Conservation (phyloP, 2,797 vertebrate species). For the Phyllotis vaccarum region DNA sequence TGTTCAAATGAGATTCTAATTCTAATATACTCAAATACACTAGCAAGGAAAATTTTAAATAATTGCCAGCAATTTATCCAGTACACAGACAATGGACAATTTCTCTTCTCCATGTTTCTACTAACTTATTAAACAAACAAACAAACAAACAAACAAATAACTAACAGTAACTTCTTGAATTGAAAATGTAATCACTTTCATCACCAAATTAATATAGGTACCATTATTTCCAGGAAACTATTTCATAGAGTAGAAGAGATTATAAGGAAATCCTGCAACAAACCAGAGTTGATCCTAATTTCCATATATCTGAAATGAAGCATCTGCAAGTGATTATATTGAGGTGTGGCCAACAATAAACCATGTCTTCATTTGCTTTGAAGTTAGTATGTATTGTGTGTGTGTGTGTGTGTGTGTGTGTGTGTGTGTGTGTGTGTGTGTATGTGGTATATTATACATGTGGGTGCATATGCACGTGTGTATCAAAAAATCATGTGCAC, state of each 20-base stretch:
- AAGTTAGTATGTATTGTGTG: neutral
- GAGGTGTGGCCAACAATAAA: neutral
- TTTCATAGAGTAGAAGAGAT: accelerated
- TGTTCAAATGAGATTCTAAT: neutral
- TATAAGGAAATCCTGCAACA: neutral
- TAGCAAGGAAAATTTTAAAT: neutral
- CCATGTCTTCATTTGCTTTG: neutral
- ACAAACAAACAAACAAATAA: constrained; percentile 32
- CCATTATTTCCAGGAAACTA: constrained; percentile 33
- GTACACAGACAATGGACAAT: neutral
- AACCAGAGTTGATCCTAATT: neutral
- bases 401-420: neutral
- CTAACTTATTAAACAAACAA: neutral
- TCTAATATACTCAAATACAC: neutral
- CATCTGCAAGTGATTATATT: constrained; percentile 52
- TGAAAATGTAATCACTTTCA: constrained; percentile 17
- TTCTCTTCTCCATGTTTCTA: neutral
- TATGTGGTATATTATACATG: neutral
- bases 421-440: neutral
- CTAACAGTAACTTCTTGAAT: constrained; percentile 6
- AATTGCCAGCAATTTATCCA: neutral
- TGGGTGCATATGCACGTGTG: neutral
- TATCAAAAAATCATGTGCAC: neutral
- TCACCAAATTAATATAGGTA: constrained; percentile 22
- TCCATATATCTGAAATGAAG: constrained; percentile 8